Evolutionary conservation across 2,113 vertebrate genomes (phyloP), one percentile per base, ranked within the genome.

Genomic region (Lontra canadensis): DNA sequence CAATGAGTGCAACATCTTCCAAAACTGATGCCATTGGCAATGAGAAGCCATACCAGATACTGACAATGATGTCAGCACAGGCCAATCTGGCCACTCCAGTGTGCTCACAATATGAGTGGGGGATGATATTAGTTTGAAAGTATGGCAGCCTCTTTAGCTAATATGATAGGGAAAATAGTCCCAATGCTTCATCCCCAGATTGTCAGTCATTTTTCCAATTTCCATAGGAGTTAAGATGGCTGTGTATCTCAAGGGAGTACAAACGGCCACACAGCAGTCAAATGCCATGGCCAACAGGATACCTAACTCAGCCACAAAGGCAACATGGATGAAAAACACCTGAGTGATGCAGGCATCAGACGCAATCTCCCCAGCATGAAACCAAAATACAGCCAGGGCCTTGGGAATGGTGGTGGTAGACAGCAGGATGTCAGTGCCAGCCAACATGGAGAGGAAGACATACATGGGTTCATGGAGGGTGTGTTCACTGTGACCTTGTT

Each of bases 101-200:
- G 44, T 97, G 95, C 79, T 98, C 86, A 69, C 89, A 97, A 17
- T 96, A 97, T 57, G 91, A 94, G n/a, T 96, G 87, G 11, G 76
- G 93, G 39, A 97, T 97, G 47, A 87, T 7, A 0, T 67, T 88
- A 15, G 89, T 81, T 82, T 31, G 7, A 52, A 93, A 97, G 94
- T 94, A 97, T 1, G 36, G 59, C 34, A 97, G 82, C 1, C 44
- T 82, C 0, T 55, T 95, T 55, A 98, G 67, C 49, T 98, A 96
- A 89, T 92, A 94, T 65, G 9, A 97, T 36, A 0, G 67, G 93
- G 12, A 94, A 76, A 79, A 97, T 65, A 0, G 8, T 61, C 31
- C 96, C 69, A 21, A 76, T 82, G 49, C 93, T 89, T 29, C 1
- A 0, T 31, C 55, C 71, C 85, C 96, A 47, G 76, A 93, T 94